These are phyloP conservation scores for Cherax quadricarinatus DNA, from an alignment of 1,140 invertebrate species.

Conservation along the genomic window DNA sequence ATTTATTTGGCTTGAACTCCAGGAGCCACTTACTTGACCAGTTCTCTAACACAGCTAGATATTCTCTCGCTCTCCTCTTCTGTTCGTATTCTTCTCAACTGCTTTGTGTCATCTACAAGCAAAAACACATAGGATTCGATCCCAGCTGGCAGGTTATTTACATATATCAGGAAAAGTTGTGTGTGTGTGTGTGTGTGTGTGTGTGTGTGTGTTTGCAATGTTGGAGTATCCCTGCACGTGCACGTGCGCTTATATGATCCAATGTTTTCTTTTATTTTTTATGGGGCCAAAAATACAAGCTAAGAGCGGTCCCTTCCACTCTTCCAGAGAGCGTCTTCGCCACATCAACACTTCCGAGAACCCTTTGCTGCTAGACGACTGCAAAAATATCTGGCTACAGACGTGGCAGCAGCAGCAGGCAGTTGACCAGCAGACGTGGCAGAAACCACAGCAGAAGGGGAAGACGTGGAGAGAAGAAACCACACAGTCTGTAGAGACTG, in stretches of 20 bases:
- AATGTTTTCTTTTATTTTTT: not conserved
- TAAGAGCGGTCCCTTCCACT: not conserved
- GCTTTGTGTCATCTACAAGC: too few relatives aligned
- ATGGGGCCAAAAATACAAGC: not conserved
- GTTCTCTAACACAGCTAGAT: too few relatives aligned
- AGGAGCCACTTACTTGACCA: too few relatives aligned
- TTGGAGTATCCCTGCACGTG: not conserved
- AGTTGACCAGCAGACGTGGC: not conserved
- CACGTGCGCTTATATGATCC: not conserved
- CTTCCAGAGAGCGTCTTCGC: not conserved
- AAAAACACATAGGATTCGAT: too few relatives aligned
- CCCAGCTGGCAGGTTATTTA: too few relatives aligned
- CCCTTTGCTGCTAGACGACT: slow-evolving; percentile 9
- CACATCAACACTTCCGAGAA: slow-evolving; percentile 18
- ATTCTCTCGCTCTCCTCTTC: too few relatives aligned
- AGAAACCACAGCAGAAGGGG: not conserved
- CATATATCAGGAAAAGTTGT: not conserved
- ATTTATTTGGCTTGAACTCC: too few relatives aligned
- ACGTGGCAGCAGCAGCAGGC: not conserved
- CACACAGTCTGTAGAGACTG: not conserved
- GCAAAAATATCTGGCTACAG: not conserved
- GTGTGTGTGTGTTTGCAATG: slow-evolving; percentile 7
- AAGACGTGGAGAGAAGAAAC: not conserved
- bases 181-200: slow-evolving; percentile 20
- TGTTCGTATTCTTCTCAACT: too few relatives aligned